Conservation (phyloP, 2,113 vertebrate species). For the Dasyurus viverrinus region DNA sequence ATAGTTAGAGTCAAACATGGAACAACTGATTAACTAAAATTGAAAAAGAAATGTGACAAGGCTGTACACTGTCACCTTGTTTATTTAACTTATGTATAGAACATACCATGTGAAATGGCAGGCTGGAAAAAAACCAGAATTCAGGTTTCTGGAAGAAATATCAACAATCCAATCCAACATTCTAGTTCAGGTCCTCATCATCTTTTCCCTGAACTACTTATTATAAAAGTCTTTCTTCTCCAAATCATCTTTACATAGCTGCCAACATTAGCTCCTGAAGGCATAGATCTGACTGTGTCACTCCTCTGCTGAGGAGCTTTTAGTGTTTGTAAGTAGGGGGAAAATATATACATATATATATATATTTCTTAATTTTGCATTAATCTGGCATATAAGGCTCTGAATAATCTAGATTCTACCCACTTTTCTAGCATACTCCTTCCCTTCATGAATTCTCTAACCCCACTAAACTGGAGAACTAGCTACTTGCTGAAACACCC, state of each 20-base stretch:
- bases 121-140: background rate
- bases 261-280: background rate
- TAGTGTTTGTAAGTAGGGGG: background rate
- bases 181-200: background rate
- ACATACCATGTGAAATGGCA: background rate
- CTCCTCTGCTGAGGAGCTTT: background rate
- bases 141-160: background rate
- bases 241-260: background rate
- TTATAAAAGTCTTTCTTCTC: background rate
- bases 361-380: background rate
- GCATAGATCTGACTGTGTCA: background rate
- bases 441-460: background rate
- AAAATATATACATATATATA: background rate
- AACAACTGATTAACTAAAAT: background rate
- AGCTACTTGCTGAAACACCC: background rate
- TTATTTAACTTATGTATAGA: background rate
- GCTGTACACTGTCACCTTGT: background rate
- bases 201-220: background rate
- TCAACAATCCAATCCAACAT: background rate
- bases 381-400: background rate
- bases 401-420: background rate
- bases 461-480: background rate
- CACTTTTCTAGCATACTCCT: background rate
- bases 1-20: too few species aligned
- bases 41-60: background rate